phyloP scores from a whole-genome alignment of 64 coral and sea anemone genomes.

The Platygyra sinensis region DNA sequence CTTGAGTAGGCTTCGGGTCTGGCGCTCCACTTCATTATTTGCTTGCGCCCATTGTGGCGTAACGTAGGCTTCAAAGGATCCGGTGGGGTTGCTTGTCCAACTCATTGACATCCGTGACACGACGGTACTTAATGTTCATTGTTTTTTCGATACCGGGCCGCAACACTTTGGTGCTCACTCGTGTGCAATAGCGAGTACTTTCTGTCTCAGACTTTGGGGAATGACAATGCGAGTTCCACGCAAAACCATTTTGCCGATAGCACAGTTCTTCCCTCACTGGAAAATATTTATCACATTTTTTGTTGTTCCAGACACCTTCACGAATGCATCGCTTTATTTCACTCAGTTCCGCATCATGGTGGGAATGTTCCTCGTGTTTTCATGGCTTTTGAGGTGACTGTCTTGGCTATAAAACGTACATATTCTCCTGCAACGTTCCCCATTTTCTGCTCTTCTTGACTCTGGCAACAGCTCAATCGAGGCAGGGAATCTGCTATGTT shows the following conservation, averaged over 20 bases:
- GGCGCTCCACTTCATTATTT: slow-evolving; percentile 40
- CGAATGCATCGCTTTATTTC: neutral
- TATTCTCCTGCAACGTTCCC: no score
- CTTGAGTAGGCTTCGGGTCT: slow-evolving; percentile 28
- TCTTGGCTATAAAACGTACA: neutral
- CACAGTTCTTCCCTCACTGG: no score
- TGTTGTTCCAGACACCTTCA: no score
- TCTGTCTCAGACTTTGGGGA: neutral
- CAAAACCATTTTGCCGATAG: neutral
- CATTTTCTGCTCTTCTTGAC: no score
- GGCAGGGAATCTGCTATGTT: neutral
- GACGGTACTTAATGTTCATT: neutral
- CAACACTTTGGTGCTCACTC: neutral
- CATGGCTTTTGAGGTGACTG: neutral
- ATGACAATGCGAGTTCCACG: neutral
- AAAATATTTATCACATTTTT: no score
- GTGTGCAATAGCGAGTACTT: neutral
- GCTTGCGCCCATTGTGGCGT: neutral
- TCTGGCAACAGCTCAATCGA: no score
- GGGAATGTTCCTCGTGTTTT: neutral
- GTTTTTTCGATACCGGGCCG: neutral
- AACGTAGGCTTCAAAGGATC: neutral
- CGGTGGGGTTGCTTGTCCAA: neutral
- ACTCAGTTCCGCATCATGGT: neutral
- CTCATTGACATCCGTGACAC: neutral